Percentiles rank a stretch among this genome's conserved stretches.
Evolutionary conservation across 2,888 invertebrate genomes (phyloP).

Genomic region (Adelphocoris suturalis): DNA sequence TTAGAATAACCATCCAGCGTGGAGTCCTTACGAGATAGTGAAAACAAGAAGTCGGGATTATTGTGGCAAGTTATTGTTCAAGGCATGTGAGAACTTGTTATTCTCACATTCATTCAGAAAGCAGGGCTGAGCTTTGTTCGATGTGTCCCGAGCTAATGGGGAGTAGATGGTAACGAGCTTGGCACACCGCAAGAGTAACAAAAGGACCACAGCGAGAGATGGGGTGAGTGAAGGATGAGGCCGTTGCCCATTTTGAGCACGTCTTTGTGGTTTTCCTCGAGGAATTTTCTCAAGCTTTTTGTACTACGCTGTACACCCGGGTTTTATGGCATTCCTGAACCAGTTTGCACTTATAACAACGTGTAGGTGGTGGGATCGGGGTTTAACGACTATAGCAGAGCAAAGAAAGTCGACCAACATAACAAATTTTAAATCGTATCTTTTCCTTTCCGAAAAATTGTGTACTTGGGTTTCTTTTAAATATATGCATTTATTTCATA

Average conservation of each 20-base stretch:
- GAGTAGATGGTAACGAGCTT: constrained; percentile 35
- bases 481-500: too few relatives aligned
- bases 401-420: too few relatives aligned
- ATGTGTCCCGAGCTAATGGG: constrained; percentile 39
- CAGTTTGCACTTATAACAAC: not conserved
- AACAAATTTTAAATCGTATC: too few relatives aligned
- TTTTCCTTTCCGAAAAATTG: too few relatives aligned
- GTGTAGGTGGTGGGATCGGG: not conserved
- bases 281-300: constrained; percentile 36
- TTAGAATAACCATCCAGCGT: too few relatives aligned
- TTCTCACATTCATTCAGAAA: constrained; percentile 22
- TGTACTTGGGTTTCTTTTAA: too few relatives aligned
- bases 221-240: constrained; percentile 13
- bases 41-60: not conserved
- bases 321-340: constrained; percentile 20
- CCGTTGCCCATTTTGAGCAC: constrained; percentile 36
- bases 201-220: not conserved
- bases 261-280: constrained; percentile 24
- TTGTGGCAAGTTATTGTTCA: constrained; percentile 42
- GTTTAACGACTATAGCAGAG: too few relatives aligned
- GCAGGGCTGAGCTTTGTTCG: constrained; percentile 32
- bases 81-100: constrained; percentile 27
- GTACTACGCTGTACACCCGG: not conserved
- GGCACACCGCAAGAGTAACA: constrained; percentile 1
- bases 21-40: too few relatives aligned